Percentiles rank a stretch among this genome's conserved stretches.
Conservation (phyloP, 2,113 vertebrate species). For the Rhinoderma darwinii region DNA sequence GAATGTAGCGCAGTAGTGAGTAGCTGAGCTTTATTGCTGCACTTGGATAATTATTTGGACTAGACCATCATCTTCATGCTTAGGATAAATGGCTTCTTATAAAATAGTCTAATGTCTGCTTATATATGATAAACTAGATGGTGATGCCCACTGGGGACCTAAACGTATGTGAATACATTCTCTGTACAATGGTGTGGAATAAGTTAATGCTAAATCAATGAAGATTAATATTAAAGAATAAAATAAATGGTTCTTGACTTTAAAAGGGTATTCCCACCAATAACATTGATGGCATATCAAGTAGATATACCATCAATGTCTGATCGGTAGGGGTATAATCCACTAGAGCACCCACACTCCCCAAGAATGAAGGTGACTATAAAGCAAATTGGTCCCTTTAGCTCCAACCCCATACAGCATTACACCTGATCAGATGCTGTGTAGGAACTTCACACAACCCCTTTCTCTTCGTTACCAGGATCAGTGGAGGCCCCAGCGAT, state of each 20-base stretch:
- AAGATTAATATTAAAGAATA: background rate
- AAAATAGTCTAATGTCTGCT: too few relatives aligned
- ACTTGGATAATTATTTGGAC: too few relatives aligned
- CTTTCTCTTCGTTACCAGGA: background rate
- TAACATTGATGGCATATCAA: background rate
- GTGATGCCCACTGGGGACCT: background rate
- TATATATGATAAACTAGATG: background rate
- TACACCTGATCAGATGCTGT: background rate
- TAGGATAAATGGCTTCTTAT: background rate
- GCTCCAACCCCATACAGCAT: background rate
- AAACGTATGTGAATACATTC: too few relatives aligned
- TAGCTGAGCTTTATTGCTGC: too few relatives aligned
- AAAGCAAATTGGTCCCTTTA: background rate
- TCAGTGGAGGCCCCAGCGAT: background rate
- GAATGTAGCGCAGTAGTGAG: too few relatives aligned
- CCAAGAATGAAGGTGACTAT: background rate
- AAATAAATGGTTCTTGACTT: background rate
- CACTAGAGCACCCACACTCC: background rate
- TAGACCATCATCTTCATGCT: background rate
- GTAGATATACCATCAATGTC: background rate
- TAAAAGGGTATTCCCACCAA: too few relatives aligned
- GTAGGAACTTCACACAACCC: background rate
- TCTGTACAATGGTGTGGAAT: background rate
- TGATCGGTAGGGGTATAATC: background rate
- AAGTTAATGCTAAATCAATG: background rate